Base-by-base conservation (phyloP, 2,888 invertebrate species). In the Hemicrepidius hirtus region DNA sequence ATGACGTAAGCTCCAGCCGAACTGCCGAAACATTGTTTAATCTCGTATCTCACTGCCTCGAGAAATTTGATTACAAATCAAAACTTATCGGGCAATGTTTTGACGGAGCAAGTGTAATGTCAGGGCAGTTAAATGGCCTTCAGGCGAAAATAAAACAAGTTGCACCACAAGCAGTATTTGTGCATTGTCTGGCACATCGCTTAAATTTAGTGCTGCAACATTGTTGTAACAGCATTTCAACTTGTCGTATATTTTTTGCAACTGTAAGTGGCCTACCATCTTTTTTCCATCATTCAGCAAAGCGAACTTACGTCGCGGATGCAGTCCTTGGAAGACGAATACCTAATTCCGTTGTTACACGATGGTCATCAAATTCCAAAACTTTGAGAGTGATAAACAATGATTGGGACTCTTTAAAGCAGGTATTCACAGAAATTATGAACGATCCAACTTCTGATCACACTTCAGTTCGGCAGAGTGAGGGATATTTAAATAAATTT, bases 181-280 rank as follows among this genome's bases (percentile, higher is more conserved):
- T 21, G 6, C 24, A 49, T n/a, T 49, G 21, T 21, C 12, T 49
- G 9, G 76, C 79, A 5, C 78, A 79, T 68, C 67, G 69, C 12
- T 59, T 78, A 18, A 79, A 80, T 68, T 35, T 77, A 20, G 65
- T 76, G 0, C 59, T 28, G 12, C 75, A 76, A 70, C 74, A 77
- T 57, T 75, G 76, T 50, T 69, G 46, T 20, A 62, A 69, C 18
- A 62, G 28, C 20, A 76, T 72, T 63, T 62, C 44, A 40, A 24
- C 50, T 7, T 74, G 78, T 74, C 76, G 78, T 16, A 70, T 77
- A 64, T 78, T 79, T 71, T 79, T 78, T 76, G 73, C 79, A 64
- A 75, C 12, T 41, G 24, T 78, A 20, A 71, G 46, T 72, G 77
- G 76, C 50, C 55, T 79, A 44, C 50, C 74, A 0, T 21, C 76